These are phyloP conservation scores for Ichneumoninae sp. DNA, from an alignment of 2,888 invertebrate genomes.

Conservation along the genomic window DNA sequence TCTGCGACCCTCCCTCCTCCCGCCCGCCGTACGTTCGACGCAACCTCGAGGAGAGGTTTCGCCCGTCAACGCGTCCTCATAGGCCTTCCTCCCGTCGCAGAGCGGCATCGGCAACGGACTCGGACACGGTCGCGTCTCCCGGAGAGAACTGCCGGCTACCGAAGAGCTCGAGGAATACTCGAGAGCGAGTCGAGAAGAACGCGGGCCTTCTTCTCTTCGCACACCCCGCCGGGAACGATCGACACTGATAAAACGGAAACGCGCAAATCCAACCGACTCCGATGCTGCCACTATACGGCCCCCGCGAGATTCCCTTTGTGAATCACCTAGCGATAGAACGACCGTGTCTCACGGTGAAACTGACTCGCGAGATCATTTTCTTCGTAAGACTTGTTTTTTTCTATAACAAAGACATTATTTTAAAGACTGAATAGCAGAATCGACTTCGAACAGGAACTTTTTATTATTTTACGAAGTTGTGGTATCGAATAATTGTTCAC, in stretches of 20 bases:
- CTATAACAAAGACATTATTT: neutral
- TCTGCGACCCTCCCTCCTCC: neutral
- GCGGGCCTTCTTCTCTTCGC: constrained; percentile 42
- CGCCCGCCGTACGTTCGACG: neutral
- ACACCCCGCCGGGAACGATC: constrained; percentile 74
- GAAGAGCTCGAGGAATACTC: neutral
- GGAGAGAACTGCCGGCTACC: neutral
- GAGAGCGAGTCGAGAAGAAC: neutral
- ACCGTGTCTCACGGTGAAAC: neutral
- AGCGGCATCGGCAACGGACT: constrained; percentile 27
- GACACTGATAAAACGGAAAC: constrained; percentile 86
- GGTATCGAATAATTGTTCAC: neutral
- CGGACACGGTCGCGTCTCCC: constrained; percentile 24
- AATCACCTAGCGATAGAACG: constrained; percentile 15
- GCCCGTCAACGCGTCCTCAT: constrained; percentile 56
- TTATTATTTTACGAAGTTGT: neutral
- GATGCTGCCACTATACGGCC: constrained; percentile 48
- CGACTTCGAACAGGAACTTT: neutral
- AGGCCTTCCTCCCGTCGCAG: constrained; percentile 33
- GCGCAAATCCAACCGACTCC: constrained; percentile 71
- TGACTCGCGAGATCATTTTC: neutral
- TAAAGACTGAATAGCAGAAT: neutral
- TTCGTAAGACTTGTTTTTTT: neutral
- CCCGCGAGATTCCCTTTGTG: constrained; percentile 35
- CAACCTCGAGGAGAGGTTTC: neutral